A percentile compares a stretch with the other conserved stretches of the same genome.
Conservation (phyloP, 30 jellyfish, hydroid and myxozoan species). For the Cassiopea andromeda region DNA sequence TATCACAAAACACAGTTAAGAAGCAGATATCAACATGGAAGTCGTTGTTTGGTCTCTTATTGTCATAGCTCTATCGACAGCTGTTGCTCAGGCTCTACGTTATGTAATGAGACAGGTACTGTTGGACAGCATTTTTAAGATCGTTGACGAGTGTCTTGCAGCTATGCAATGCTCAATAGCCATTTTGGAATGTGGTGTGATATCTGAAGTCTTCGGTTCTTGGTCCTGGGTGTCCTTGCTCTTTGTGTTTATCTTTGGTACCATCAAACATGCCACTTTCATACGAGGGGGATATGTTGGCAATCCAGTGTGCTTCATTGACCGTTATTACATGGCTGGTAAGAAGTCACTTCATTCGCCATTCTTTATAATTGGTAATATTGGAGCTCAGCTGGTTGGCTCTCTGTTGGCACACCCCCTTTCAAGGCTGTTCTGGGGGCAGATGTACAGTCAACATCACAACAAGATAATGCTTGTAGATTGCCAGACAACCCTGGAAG, state of each 20-base stretch:
- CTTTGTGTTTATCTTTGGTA: constrained; percentile 40
- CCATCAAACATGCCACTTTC: constrained; percentile 50
- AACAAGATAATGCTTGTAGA: constrained; percentile 35
- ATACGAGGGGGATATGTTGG: constrained; percentile 59
- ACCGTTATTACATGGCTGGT: constrained; percentile 40
- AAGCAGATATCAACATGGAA: constrained; percentile 21
- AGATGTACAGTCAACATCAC: constrained; percentile 56
- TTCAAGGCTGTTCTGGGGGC: constrained; percentile 66
- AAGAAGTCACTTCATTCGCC: constrained; percentile 34
- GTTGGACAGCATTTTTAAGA: constrained; percentile 8
- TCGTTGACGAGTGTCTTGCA: constrained; percentile 70
- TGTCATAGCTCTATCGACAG: constrained; percentile 28
- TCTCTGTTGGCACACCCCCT: constrained; percentile 76
- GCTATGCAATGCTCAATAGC: constrained; percentile 60
- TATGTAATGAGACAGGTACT: constrained; percentile 5
- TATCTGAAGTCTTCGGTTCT: constrained; percentile 53
- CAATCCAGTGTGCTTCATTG: constrained; percentile 70
- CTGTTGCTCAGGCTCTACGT: constrained; percentile 52
- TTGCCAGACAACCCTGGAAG: constrained; percentile 77
- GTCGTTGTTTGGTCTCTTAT: constrained; percentile 54
- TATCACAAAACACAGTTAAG: background rate
- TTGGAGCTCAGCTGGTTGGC: constrained; percentile 62
- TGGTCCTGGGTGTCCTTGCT: constrained; percentile 23
- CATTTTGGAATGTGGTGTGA: constrained; percentile 62
- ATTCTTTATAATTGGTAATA: constrained; percentile 6